A percentile compares a stretch with the other conserved stretches of the same genome.
Conservation (phyloP, 2,888 invertebrate species). For the Deroplatys truncata region DNA sequence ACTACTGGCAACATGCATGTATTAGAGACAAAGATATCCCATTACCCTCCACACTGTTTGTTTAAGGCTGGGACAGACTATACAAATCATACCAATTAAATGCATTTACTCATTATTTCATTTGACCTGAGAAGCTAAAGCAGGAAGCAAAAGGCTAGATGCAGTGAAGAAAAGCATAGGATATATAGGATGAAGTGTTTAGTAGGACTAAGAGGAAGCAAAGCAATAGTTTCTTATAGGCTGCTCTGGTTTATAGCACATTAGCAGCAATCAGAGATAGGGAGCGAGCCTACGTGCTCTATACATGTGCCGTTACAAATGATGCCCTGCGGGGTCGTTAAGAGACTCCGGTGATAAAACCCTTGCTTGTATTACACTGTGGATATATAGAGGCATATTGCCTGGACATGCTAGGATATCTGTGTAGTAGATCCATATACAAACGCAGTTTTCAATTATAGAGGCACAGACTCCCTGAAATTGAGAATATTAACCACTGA, state of each 20-base stretch:
- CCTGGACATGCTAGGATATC: neutral
- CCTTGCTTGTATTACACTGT: neutral
- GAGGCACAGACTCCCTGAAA: neutral
- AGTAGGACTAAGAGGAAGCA: neutral
- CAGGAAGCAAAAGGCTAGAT: too few relatives aligned
- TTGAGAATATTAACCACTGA: neutral
- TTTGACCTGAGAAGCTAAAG: too few relatives aligned
- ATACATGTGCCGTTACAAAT: neutral
- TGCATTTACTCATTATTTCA: too few relatives aligned
- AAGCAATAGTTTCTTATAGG: neutral
- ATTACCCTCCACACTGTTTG: too few relatives aligned
- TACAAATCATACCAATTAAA: too few relatives aligned
- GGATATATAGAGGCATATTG: neutral
- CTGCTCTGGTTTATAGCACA: neutral
- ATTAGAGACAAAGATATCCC: too few relatives aligned
- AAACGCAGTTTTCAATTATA: neutral
- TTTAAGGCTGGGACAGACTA: too few relatives aligned
- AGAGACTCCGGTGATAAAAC: neutral
- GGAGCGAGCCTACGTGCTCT: neutral
- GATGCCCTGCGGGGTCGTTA: neutral
- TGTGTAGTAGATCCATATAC: neutral
- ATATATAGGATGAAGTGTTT: neutral
- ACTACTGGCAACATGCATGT: too few relatives aligned
- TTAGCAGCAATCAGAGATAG: neutral
- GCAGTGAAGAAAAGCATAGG: too few relatives aligned